Percentiles rank a stretch among this genome's conserved stretches.
Conservation (phyloP, 1,140 invertebrate species). For the Calephelis virginiensis region DNA sequence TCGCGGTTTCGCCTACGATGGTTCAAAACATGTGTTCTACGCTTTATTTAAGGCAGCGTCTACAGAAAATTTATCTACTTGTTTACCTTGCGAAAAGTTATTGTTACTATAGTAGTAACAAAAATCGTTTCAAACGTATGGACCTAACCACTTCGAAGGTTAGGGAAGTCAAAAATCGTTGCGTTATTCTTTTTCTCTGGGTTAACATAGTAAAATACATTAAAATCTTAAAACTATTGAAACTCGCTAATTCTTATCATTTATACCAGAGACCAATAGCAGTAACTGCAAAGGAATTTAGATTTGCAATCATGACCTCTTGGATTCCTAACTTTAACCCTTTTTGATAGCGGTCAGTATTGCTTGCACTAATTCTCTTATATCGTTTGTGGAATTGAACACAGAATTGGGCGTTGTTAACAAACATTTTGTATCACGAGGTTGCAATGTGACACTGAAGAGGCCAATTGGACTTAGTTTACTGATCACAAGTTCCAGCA, state of each 20-base stretch:
- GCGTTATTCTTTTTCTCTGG: too few species aligned
- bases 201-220: too few species aligned
- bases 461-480: conserved; percentile 28
- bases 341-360: neutral
- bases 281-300: neutral
- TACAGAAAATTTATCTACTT: too few species aligned
- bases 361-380: neutral
- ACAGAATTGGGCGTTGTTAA: conserved; percentile 28
- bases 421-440: conserved; percentile 27
- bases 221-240: neutral
- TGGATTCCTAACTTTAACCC: neutral
- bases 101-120: too few species aligned
- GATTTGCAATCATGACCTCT: neutral
- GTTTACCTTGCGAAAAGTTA: too few species aligned
- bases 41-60: too few species aligned
- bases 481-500: conserved; percentile 12
- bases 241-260: neutral
- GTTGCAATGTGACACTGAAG: conserved; percentile 24
- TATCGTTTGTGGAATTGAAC: conserved; percentile 17
- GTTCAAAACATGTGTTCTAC: too few species aligned
- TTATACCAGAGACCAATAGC: neutral
- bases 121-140: too few species aligned
- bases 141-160: too few species aligned
- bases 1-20: too few species aligned
- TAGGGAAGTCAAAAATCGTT: too few species aligned